phyloP scores from a whole-genome alignment of 2,888 invertebrate genomes.

The Pemphredon lugubris region DNA sequence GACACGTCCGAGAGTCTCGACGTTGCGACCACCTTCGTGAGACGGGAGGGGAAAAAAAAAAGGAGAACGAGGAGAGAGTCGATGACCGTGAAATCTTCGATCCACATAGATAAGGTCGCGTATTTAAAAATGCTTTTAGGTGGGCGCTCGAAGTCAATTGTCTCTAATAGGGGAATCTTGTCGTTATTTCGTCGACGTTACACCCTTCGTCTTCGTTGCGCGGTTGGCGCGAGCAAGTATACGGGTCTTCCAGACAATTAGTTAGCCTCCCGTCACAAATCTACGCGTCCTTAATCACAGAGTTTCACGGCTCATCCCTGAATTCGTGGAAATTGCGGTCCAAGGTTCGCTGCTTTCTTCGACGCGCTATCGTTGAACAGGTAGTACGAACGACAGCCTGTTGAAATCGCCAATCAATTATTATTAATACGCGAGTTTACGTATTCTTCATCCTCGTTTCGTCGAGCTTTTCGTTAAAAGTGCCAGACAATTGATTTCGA shows the following conservation, averaged over 20 bases:
- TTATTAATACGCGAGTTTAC: neutral
- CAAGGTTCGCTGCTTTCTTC: too few relatives aligned
- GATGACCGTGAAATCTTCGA: constrained; percentile 63
- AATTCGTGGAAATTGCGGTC: neutral
- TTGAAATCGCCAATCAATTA: neutral
- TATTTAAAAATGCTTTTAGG: constrained; percentile 79
- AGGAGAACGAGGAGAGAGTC: constrained; percentile 31
- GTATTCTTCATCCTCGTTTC: too few relatives aligned
- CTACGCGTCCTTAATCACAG: constrained; percentile 22
- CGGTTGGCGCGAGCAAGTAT: constrained; percentile 19
- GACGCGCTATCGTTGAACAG: too few relatives aligned
- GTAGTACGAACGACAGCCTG: neutral
- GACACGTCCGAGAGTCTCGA: constrained; percentile 13
- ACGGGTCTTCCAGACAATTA: constrained; percentile 49
- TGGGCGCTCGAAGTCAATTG: constrained; percentile 50
- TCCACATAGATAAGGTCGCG: constrained; percentile 74
- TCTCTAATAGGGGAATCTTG: constrained; percentile 71
- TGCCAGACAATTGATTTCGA: too few relatives aligned
- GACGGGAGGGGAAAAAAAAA: too few relatives aligned
- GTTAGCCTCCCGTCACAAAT: constrained; percentile 50
- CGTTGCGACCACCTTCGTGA: constrained; percentile 19
- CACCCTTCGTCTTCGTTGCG: neutral
- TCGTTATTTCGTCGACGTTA: constrained; percentile 32
- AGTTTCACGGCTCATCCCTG: constrained; percentile 15
- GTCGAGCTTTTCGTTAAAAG: neutral